These are phyloP conservation scores for Danaus melanippus DNA, from an alignment of 1,140 invertebrate species.

Conservation along the genomic window DNA sequence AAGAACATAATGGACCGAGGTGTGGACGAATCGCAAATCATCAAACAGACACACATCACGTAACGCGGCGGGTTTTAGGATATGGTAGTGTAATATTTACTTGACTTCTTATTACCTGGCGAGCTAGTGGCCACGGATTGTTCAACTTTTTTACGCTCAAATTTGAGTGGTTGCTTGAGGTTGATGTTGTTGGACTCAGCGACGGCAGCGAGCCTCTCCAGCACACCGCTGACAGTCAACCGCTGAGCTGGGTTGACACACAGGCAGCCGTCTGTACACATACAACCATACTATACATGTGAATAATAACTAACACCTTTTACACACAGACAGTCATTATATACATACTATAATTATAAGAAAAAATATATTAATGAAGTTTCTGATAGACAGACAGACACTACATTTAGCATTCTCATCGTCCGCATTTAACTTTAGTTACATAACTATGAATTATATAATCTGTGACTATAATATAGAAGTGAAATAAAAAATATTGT, in stretches of 20 bases:
- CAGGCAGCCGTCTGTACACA: conserved; percentile 82
- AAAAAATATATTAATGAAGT: too few species aligned
- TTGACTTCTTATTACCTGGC: conserved; percentile 74
- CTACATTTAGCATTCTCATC: too few species aligned
- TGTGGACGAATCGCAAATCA: conserved; percentile 31
- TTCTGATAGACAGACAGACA: too few species aligned
- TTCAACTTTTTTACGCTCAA: conserved; percentile 76
- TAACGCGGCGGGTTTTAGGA: conserved; percentile 49
- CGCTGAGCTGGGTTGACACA: conserved; percentile 86
- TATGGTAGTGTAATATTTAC: conserved; percentile 75
- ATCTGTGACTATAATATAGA: too few species aligned
- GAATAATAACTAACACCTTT: too few species aligned
- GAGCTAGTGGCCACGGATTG: conserved; percentile 73
- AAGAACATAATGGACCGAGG: conserved; percentile 53
- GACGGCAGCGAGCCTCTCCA: conserved; percentile 90
- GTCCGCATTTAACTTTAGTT: too few species aligned
- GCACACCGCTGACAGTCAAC: conserved; percentile 81
- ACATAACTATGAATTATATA: too few species aligned
- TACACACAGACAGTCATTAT: too few species aligned
- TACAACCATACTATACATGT: background rate
- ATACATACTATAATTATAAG: too few species aligned
- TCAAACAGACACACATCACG: conserved; percentile 18
- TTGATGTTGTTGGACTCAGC: conserved; percentile 87
- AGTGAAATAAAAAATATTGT: conserved; percentile 8
- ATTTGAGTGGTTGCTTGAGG: conserved; percentile 81